Conservation (phyloP, 2,113 vertebrate species). For the Pelmatolapia mariae region DNA sequence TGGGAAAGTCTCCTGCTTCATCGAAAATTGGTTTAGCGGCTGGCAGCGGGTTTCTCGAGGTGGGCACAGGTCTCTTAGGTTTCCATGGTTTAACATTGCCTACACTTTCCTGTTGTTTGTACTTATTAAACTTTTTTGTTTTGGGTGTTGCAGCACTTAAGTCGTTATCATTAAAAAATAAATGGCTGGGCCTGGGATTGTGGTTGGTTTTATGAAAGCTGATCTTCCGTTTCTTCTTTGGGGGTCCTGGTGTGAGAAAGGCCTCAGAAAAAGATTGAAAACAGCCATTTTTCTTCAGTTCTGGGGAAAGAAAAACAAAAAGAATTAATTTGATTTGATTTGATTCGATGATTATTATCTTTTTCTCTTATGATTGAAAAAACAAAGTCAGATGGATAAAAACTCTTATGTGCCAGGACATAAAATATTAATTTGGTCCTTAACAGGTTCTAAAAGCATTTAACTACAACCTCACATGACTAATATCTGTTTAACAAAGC, state of each 20-base stretch:
- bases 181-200: slow-evolving; percentile 4
- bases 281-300: slow-evolving; percentile 36
- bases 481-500: neutral
- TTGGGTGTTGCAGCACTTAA: neutral
- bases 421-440: neutral
- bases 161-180: slow-evolving; percentile 25
- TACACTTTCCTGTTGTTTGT: neutral
- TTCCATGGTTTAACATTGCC: slow-evolving; percentile 53
- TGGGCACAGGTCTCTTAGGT: slow-evolving; percentile 57
- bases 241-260: slow-evolving; percentile 13
- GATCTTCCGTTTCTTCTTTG: slow-evolving; percentile 62
- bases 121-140: neutral
- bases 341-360: neutral
- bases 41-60: neutral
- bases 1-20: slow-evolving; percentile 52
- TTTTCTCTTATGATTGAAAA: neutral
- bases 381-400: neutral
- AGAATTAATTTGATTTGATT: neutral
- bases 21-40: neutral
- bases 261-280: neutral
- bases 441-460: neutral
- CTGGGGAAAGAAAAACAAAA: slow-evolving; percentile 34
- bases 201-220: neutral
- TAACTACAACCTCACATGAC: neutral
- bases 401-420: neutral